A percentile compares a stretch with the other conserved stretches of the same genome.
These are phyloP conservation scores for Sebastes diaconus DNA, from an alignment of 2,797 vertebrate genomes.

Conservation along the genomic window DNA sequence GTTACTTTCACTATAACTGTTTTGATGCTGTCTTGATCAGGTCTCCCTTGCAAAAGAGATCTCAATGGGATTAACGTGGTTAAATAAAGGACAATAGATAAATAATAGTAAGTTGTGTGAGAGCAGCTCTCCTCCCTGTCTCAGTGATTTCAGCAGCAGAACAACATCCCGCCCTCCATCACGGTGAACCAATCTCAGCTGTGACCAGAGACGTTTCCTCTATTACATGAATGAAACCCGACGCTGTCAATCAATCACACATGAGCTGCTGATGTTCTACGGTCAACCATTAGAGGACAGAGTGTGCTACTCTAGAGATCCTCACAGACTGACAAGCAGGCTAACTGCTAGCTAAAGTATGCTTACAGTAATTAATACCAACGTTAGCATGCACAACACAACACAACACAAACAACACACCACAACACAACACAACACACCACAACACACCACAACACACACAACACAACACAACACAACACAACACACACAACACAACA, in stretches of 20 bases:
- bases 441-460: too few relatives aligned
- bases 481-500: too few relatives aligned
- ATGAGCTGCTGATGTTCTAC: slow-evolving; percentile 62
- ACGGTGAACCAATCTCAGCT: slow-evolving; percentile 82
- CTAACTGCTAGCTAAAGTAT: slow-evolving; percentile 5
- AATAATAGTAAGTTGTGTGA: background rate
- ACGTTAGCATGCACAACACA: slow-evolving; percentile 41
- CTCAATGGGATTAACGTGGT: too few relatives aligned
- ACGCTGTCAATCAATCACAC: slow-evolving; percentile 81
- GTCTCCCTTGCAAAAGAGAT: too few relatives aligned
- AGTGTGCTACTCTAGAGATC: slow-evolving; percentile 49
- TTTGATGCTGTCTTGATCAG: too few relatives aligned
- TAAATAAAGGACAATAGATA: too few relatives aligned
- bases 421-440: too few relatives aligned
- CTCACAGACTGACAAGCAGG: slow-evolving; percentile 42
- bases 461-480: slow-evolving; percentile 27
- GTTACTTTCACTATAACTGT: too few relatives aligned
- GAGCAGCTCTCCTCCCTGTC: slow-evolving; percentile 53
- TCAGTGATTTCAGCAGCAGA: slow-evolving; percentile 66
- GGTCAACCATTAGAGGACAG: slow-evolving; percentile 71
- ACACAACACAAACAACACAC: too few relatives aligned
- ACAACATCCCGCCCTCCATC: slow-evolving; percentile 82
- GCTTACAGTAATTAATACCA: slow-evolving; percentile 23
- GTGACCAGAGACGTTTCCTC: slow-evolving; percentile 78
- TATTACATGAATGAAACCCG: slow-evolving; percentile 82